Base-by-base conservation (phyloP, 2,113 vertebrate species). In the Cyprinodon brontotheroides region DNA sequence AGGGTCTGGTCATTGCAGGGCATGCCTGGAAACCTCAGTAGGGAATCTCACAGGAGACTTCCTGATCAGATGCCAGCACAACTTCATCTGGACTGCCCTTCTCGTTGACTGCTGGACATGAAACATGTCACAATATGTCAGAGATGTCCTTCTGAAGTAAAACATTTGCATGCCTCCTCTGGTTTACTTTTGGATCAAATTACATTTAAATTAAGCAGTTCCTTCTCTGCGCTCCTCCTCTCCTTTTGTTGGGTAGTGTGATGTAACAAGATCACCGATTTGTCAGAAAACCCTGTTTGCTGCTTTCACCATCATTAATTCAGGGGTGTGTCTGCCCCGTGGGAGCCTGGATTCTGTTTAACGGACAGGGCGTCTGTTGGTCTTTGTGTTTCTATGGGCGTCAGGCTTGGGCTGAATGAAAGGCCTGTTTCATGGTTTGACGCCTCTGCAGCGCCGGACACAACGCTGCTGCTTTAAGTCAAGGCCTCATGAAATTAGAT, bases 341-440 rank as follows among this genome's bases (percentile, higher is more conserved):
- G 41, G n/a, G 62, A 69, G 70, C 36, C 29, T 37, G 15, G 17
- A 40, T 59, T n/a, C 73, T 70, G 71, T 62, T 71, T 65, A 67
- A n/a, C 41, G 5, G 1, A 53, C 75, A 11, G 41, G 10, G 79
- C 79, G 43, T 60, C 68, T 66, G 40, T 45, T 50, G 64, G 5
- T 77, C 38, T 47, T 36, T n/a, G 20, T 36, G 29, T 68, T 0
- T 50, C 15, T 64, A 80, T 75, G 75, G 72, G 85, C 64, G 53
- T 81, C 62, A 64, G 81, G 77, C 72, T 45, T 70, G 68, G 74
- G 68, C 78, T 86, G 74, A 84, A 87, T 84, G 80, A 81, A 82
- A 68, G 82, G 78, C 77, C 80, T 72, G 69, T 80, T 84, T 89
- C 74, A 82, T 77, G n/a, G 38, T 48, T 64, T 61, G 85, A 81